Conservation (phyloP, 2,113 vertebrate genomes). For the Gymnocephalus cernua region DNA sequence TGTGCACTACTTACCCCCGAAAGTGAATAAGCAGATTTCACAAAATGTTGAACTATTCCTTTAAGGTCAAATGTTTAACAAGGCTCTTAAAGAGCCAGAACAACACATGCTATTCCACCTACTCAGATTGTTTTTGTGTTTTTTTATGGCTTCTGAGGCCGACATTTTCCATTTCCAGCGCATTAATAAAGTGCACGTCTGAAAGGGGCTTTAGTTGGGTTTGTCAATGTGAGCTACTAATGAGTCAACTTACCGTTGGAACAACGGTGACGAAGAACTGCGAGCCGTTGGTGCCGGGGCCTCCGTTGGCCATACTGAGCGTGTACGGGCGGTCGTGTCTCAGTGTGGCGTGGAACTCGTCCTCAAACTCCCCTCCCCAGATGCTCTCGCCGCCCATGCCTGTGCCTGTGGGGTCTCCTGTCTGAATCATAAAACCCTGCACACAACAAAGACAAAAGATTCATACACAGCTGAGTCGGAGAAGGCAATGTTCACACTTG, state of each 20-base stretch:
- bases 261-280: conserved; percentile 99
- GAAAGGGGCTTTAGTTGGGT: not conserved
- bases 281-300: conserved; percentile 94
- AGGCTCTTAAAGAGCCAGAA: not conserved
- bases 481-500: too few relatives aligned
- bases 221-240: not conserved
- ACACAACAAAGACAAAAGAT: not conserved
- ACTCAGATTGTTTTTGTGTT: not conserved
- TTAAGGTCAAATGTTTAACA: too few relatives aligned
- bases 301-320: conserved; percentile 97
- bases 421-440: conserved; percentile 99
- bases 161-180: not conserved
- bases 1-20: too few relatives aligned
- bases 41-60: too few relatives aligned
- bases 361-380: conserved; percentile 98
- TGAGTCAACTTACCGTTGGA: conserved; percentile 89
- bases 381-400: conserved; percentile 99
- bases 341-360: conserved; percentile 97
- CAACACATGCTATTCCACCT: not conserved
- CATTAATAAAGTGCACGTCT: not conserved
- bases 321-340: conserved; percentile 98
- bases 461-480: not conserved
- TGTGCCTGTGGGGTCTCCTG: conserved; percentile 97
- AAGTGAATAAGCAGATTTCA: too few relatives aligned
- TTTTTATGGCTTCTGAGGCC: not conserved